Evolutionary conservation across 2,797 vertebrate species (phyloP).

Genomic region (Cuculus canorus): DNA sequence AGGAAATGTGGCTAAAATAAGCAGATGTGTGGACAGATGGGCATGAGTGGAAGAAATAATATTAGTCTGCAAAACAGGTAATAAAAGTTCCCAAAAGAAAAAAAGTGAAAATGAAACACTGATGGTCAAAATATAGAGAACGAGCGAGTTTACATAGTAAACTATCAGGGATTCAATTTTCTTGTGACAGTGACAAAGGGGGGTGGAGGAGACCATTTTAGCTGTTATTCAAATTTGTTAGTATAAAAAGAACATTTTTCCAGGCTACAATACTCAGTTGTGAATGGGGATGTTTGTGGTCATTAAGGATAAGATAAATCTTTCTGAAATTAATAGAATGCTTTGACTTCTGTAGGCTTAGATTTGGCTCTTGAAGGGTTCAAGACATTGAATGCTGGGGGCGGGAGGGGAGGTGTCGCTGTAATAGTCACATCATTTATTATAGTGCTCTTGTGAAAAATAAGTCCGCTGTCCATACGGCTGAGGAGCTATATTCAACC

Average conservation of each 20-base stretch:
- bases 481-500: not conserved
- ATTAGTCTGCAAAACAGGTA: constrained; percentile 19
- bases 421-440: not conserved
- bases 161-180: not conserved
- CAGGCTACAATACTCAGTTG: not conserved
- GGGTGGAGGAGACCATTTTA: not conserved
- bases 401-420: not conserved
- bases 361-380: not conserved
- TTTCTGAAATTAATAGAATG: not conserved
- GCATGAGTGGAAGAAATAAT: not conserved
- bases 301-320: not conserved
- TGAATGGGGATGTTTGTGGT: not conserved
- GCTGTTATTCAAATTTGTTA: not conserved
- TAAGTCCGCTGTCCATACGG: not conserved
- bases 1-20: constrained; percentile 41
- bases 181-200: not conserved
- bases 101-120: not conserved
- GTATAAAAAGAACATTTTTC: not conserved
- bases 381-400: not conserved
- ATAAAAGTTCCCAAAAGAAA: not conserved
- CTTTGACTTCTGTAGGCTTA: not conserved
- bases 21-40: constrained; percentile 47
- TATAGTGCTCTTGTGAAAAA: not conserved
- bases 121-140: not conserved
- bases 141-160: not conserved